These are phyloP conservation scores for Geotrypetes seraphini DNA, from an alignment of 2,797 vertebrate species.

Conservation along the genomic window DNA sequence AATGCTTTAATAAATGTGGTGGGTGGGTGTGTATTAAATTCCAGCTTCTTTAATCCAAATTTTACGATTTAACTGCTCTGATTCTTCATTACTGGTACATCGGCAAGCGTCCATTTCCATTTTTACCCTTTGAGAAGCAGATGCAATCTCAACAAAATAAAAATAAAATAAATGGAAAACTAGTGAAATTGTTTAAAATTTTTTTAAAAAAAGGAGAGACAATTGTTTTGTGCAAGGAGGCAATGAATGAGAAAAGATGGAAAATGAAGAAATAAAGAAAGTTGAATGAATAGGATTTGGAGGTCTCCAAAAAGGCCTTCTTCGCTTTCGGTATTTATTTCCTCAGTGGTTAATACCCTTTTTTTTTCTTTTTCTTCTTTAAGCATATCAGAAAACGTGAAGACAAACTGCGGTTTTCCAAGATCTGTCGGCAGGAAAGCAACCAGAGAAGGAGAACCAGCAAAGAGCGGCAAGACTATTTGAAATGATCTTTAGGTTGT, in stretches of 20 bases:
- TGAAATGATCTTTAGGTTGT: constrained; percentile 41
- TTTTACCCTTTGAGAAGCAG: constrained; percentile 24
- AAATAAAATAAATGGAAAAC: neutral
- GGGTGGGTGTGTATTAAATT: constrained; percentile 81
- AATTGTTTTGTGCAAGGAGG: neutral
- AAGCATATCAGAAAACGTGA: constrained; percentile 35
- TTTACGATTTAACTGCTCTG: constrained; percentile 87
- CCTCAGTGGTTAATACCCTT: constrained; percentile 29
- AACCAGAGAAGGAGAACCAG: constrained; percentile 33
- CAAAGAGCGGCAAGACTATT: constrained; percentile 40
- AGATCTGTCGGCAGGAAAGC: constrained; percentile 20
- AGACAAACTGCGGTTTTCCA: constrained; percentile 16
- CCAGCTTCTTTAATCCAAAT: constrained; percentile 80
- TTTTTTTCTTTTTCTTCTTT: constrained; percentile 30
- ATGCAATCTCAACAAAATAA: constrained; percentile 16
- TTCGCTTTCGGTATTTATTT: constrained; percentile 46
- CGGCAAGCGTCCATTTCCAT: constrained; percentile 62
- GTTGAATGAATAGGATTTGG: constrained; percentile 25
- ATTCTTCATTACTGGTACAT: constrained; percentile 84
- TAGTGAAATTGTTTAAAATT: neutral
- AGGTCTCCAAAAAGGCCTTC: constrained; percentile 22
- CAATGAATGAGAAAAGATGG: neutral
- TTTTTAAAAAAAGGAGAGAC: fast-evolving
- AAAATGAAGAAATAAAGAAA: constrained; percentile 8
- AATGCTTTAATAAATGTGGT: constrained; percentile 89